A percentile compares a stretch with the other conserved stretches of the same genome.
These are phyloP conservation scores for Pilophorus perplexus DNA, from an alignment of 2,888 invertebrate genomes.

Conservation along the genomic window DNA sequence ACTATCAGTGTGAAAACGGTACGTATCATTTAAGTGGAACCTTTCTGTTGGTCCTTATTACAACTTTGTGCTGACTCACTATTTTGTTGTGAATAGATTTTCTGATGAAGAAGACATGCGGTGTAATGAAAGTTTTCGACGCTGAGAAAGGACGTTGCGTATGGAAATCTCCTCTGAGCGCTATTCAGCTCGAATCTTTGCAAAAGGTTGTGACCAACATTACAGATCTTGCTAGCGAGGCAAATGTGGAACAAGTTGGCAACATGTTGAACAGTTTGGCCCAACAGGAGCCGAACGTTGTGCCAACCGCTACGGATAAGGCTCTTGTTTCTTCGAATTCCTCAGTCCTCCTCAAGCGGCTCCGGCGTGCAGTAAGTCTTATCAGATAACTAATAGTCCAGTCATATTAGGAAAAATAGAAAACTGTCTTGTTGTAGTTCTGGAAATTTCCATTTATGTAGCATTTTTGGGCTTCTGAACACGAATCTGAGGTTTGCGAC, in stretches of 20 bases:
- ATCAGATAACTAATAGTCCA: too few species aligned
- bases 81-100: too few species aligned
- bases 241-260: not conserved
- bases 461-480: too few species aligned
- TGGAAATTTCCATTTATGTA: too few species aligned
- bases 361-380: too few species aligned
- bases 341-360: not conserved
- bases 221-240: not conserved
- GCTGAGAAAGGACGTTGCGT: not conserved
- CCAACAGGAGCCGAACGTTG: too few species aligned
- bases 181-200: not conserved
- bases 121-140: slow-evolving; percentile 1
- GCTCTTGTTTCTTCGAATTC: not conserved
- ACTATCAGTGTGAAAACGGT: slow-evolving; percentile 11
- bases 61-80: not conserved
- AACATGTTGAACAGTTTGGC: not conserved
- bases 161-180: not conserved
- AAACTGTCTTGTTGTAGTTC: too few species aligned
- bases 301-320: too few species aligned
- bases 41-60: too few species aligned
- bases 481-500: too few species aligned
- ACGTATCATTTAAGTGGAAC: too few species aligned
- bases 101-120: slow-evolving; percentile 14
- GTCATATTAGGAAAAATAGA: too few species aligned
- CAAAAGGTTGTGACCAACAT: not conserved